phyloP scores from a whole-genome alignment of 2,113 vertebrate species.

The Orientallactaga bullata region DNA sequence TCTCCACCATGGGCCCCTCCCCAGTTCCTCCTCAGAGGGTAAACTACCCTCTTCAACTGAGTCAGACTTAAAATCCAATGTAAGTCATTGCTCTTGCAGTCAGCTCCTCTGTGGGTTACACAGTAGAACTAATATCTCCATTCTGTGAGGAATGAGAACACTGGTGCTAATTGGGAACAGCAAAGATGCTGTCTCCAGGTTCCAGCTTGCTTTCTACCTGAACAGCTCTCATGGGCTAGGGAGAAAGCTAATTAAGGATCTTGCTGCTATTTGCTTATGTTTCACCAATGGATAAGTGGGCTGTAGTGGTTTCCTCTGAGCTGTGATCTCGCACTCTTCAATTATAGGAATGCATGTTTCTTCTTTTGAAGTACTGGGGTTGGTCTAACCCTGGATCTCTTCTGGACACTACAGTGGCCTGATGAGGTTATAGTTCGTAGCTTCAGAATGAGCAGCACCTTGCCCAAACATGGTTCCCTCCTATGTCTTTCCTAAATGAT shows the following conservation, averaged over 20 bases:
- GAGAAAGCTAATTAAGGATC: neutral
- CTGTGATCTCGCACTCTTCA: neutral
- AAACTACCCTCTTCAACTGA: neutral
- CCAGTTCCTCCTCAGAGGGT: neutral
- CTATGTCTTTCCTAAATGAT: neutral
- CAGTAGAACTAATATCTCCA: neutral
- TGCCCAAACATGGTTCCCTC: too few relatives aligned
- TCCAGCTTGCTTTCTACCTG: neutral
- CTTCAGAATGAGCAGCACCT: too few relatives aligned
- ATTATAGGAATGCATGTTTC: neutral
- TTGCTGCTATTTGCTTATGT: rapidly evolving
- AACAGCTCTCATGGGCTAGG: rapidly evolving
- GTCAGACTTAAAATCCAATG: neutral
- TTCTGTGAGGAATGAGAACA: neutral
- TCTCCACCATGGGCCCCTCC: neutral
- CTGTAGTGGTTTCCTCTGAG: neutral
- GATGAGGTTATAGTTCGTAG: neutral
- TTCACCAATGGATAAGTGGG: rapidly evolving
- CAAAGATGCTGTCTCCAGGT: rapidly evolving
- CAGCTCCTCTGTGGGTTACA: neutral
- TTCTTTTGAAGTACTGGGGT: rapidly evolving
- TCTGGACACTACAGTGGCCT: too few relatives aligned
- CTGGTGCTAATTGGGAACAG: neutral
- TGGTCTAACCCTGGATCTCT: neutral
- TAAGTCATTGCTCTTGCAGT: neutral